Conservation (phyloP, 2,113 vertebrate species). For the Zosterops lateralis region DNA sequence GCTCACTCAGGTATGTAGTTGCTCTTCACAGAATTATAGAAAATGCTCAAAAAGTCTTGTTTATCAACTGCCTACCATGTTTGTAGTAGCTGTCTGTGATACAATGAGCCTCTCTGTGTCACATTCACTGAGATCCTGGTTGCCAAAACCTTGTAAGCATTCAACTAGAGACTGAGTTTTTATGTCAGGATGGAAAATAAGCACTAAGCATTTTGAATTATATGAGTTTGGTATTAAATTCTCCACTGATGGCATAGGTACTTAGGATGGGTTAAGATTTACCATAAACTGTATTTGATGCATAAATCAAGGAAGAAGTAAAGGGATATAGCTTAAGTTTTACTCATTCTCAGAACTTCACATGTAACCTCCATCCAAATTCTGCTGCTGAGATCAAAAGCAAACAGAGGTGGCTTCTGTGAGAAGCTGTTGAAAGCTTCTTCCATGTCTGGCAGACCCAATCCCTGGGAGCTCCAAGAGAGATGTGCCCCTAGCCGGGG, state of each 20-base stretch:
- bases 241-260: neutral
- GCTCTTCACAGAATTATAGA: neutral
- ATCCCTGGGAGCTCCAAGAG: accelerated
- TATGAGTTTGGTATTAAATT: neutral
- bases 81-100: neutral
- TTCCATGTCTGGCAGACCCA: neutral
- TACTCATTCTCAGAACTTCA: neutral
- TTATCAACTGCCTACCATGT: neutral
- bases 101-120: neutral
- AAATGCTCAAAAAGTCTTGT: neutral
- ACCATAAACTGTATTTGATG: accelerated
- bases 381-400: neutral
- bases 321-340: neutral
- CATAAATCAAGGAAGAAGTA: neutral
- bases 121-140: neutral
- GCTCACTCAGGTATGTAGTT: neutral
- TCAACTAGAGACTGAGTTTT: neutral
- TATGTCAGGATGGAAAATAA: neutral
- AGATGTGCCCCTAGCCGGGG: accelerated
- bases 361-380: neutral
- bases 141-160: neutral
- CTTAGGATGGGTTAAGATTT: neutral
- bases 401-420: neutral
- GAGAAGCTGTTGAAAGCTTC: neutral
- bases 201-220: neutral